Percentiles rank a stretch among this genome's conserved stretches.
Evolutionary conservation across 2,797 vertebrate species (phyloP).

Genomic region (Cheirogaleus major): DNA sequence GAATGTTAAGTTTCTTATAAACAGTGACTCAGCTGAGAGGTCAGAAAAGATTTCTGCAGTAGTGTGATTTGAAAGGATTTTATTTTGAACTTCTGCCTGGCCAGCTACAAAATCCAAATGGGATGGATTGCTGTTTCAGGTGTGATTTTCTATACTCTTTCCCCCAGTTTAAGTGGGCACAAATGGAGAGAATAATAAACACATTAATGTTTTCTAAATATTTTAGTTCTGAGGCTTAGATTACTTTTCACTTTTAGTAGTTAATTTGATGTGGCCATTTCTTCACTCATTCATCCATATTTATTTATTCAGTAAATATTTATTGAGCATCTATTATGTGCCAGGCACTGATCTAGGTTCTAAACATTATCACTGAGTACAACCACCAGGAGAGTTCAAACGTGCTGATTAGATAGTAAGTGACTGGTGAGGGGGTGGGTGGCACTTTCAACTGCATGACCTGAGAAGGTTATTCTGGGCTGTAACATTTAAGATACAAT

Average conservation of each 20-base stretch:
- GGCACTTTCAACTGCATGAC: neutral
- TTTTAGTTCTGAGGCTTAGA: neutral
- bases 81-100: slow-evolving; percentile 33
- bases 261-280: neutral
- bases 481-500: neutral
- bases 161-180: neutral
- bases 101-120: neutral
- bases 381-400: neutral
- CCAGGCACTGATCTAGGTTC: neutral
- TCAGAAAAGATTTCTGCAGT: slow-evolving; percentile 2
- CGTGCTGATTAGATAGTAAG: neutral
- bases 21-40: slow-evolving; percentile 61
- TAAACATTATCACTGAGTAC: neutral
- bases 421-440: too few relatives aligned
- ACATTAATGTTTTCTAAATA: slow-evolving; percentile 8
- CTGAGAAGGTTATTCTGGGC: neutral
- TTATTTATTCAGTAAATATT: neutral
- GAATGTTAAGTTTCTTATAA: slow-evolving; percentile 54
- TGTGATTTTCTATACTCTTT: slow-evolving; percentile 29
- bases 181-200: neutral
- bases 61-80: slow-evolving; percentile 53
- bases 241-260: neutral
- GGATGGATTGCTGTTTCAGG: slow-evolving; percentile 29
- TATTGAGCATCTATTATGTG: neutral
- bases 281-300: neutral